Evolutionary conservation across 2,113 vertebrate genomes (phyloP).

Genomic region (Pogonocichla stellata): DNA sequence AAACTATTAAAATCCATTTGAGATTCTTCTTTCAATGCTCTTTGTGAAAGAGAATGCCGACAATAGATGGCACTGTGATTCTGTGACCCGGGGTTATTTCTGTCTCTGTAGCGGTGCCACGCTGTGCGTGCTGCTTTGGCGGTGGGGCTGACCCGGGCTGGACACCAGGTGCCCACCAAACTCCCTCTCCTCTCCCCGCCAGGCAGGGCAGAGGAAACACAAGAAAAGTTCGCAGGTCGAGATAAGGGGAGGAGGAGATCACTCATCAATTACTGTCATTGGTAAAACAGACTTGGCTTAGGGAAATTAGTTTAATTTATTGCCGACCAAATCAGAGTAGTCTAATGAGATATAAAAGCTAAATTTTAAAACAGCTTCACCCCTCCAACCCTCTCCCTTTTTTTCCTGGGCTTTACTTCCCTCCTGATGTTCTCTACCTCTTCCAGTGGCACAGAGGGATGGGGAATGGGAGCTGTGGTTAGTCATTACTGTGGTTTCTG

Average conservation of each 20-base stretch:
- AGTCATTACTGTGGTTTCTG: not conserved
- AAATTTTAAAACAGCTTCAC: not conserved
- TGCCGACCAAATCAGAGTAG: not conserved
- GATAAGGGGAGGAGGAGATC: not conserved
- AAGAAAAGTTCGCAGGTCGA: not conserved
- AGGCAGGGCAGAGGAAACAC: not conserved
- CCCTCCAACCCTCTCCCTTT: not conserved
- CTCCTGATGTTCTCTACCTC: not conserved
- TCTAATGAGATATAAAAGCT: not conserved
- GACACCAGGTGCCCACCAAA: not conserved
- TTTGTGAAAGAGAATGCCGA: not conserved
- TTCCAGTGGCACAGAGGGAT: not conserved
- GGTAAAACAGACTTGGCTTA: not conserved
- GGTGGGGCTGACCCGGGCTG: not conserved
- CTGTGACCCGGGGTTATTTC: not conserved
- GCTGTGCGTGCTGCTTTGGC: not conserved
- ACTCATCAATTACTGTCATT: not conserved
- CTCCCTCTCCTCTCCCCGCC: not conserved
- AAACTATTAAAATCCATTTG: not conserved
- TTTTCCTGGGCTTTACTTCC: not conserved
- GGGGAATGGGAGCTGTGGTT: not conserved
- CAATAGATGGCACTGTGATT: slow-evolving; percentile 64
- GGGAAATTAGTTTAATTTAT: not conserved
- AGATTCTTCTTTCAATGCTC: not conserved
- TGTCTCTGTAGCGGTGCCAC: not conserved